These are phyloP conservation scores for Tenthredo distinguenda DNA, from an alignment of 2,888 invertebrate genomes.

Conservation along the genomic window DNA sequence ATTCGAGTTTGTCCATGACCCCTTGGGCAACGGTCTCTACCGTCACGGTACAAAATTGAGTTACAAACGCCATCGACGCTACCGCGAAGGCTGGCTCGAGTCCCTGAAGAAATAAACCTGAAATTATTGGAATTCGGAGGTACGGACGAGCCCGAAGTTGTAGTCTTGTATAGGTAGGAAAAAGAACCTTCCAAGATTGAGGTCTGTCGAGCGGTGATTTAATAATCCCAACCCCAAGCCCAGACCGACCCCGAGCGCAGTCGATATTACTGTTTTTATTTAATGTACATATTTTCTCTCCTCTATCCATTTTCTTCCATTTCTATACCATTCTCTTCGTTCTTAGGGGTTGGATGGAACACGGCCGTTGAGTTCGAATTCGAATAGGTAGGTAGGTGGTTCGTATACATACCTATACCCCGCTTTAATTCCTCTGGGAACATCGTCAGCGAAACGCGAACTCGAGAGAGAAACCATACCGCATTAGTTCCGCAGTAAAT, in stretches of 20 bases:
- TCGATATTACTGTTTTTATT: slow-evolving; percentile 51
- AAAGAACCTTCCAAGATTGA: slow-evolving; percentile 43
- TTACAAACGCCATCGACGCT: slow-evolving; percentile 32
- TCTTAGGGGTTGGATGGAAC: neutral
- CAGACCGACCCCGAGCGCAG: slow-evolving; percentile 15
- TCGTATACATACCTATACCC: neutral
- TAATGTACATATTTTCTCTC: slow-evolving; percentile 48
- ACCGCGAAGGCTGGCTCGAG: slow-evolving; percentile 11
- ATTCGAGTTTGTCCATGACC: slow-evolving; percentile 29
- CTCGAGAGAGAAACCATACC: slow-evolving; percentile 15
- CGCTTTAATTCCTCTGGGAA: slow-evolving; percentile 23
- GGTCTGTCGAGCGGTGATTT: slow-evolving; percentile 47
- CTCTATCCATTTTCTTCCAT: slow-evolving; percentile 29
- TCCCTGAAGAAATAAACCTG: slow-evolving; percentile 49
- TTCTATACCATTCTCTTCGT: slow-evolving; percentile 28
- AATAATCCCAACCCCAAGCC: slow-evolving; percentile 46
- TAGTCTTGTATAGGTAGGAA: neutral
- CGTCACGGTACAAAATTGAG: slow-evolving; percentile 39
- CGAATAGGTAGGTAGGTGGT: neutral
- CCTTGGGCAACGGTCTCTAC: neutral
- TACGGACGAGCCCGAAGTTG: slow-evolving; percentile 1
- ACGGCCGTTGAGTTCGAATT: neutral
- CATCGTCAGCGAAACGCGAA: slow-evolving; percentile 33
- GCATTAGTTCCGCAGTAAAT: slow-evolving; percentile 35
- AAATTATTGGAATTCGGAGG: slow-evolving; percentile 45